These are phyloP conservation scores for Athene noctua DNA, from an alignment of 2,113 vertebrate genomes.

Conservation along the genomic window DNA sequence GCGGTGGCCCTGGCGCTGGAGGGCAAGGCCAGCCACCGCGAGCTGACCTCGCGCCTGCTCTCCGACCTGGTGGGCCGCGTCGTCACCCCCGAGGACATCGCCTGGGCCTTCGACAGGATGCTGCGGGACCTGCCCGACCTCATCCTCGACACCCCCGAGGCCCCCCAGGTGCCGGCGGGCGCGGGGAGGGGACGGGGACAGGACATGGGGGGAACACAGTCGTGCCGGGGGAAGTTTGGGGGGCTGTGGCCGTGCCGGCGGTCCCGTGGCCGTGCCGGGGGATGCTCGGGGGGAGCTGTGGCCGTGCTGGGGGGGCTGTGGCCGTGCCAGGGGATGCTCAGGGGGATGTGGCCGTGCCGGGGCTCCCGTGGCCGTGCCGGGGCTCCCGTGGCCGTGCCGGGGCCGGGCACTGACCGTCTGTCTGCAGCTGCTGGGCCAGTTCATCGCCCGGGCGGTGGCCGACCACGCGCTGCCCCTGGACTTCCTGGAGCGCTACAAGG, in stretches of 20 bases:
- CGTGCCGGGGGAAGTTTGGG: too few species aligned
- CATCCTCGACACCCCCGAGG: constrained; percentile 86
- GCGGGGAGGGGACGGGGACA: too few species aligned
- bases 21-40: constrained; percentile 87
- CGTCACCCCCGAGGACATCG: constrained; percentile 77
- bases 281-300: background rate
- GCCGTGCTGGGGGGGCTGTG: fast-evolving
- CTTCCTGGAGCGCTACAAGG: constrained; percentile 85
- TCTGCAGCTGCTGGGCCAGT: constrained; percentile 86
- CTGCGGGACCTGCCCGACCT: constrained; percentile 84
- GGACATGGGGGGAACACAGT: background rate
- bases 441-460: constrained; percentile 85
- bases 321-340: too few species aligned
- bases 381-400: too few species aligned
- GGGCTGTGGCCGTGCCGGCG: background rate
- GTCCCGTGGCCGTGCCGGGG: background rate
- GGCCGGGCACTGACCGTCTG: too few species aligned
- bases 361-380: too few species aligned
- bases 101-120: constrained; percentile 80
- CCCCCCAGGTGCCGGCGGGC: constrained; percentile 76
- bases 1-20: constrained; percentile 84
- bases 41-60: constrained; percentile 85
- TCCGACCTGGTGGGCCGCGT: constrained; percentile 79
- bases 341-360: too few species aligned
- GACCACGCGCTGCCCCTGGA: constrained; percentile 83